Conservation (phyloP, 2,888 invertebrate species). For the Ptychoptera contaminata region DNA sequence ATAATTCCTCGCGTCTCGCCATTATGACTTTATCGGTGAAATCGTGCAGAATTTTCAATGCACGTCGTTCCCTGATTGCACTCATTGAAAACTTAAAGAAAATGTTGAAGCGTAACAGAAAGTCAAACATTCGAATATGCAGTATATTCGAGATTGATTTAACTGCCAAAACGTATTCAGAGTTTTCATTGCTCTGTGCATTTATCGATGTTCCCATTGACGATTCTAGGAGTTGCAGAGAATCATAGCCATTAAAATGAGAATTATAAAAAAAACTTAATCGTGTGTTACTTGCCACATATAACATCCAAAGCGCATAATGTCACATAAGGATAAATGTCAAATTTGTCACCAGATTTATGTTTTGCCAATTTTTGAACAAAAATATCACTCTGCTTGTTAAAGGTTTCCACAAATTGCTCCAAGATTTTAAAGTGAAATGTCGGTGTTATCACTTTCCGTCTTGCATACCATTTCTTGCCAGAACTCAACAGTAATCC, state of each 20-base stretch:
- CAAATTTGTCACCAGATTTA: slow-evolving; percentile 29
- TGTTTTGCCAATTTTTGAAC: slow-evolving; percentile 16
- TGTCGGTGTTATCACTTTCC: slow-evolving; percentile 60
- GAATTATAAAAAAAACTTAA: neutral
- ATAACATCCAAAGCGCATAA: slow-evolving; percentile 45
- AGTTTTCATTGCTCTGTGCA: slow-evolving; percentile 51
- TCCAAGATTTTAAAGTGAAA: slow-evolving; percentile 68
- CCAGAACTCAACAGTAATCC: slow-evolving; percentile 37
- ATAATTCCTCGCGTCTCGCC: slow-evolving; percentile 28
- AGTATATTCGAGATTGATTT: slow-evolving; percentile 33
- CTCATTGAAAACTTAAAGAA: slow-evolving; percentile 35
- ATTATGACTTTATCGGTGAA: slow-evolving; percentile 40
- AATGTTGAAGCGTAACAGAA: slow-evolving; percentile 23
- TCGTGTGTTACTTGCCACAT: slow-evolving; percentile 33
- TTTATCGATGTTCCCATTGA: slow-evolving; percentile 68
- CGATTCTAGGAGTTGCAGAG: slow-evolving; percentile 43
- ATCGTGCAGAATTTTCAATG: slow-evolving; percentile 33
- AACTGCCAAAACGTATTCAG: slow-evolving; percentile 59
- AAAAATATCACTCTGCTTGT: slow-evolving; percentile 41
- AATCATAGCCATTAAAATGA: neutral
- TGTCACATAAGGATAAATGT: slow-evolving; percentile 45
- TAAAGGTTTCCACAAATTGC: slow-evolving; percentile 54
- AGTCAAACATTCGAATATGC: slow-evolving; percentile 28
- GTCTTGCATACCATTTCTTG: slow-evolving; percentile 42
- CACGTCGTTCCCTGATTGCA: slow-evolving; percentile 37